Evolutionary conservation across 1,140 invertebrate species (phyloP), one percentile per base, ranked within the genome.

Genomic region (Wiebesia pumilae): DNA sequence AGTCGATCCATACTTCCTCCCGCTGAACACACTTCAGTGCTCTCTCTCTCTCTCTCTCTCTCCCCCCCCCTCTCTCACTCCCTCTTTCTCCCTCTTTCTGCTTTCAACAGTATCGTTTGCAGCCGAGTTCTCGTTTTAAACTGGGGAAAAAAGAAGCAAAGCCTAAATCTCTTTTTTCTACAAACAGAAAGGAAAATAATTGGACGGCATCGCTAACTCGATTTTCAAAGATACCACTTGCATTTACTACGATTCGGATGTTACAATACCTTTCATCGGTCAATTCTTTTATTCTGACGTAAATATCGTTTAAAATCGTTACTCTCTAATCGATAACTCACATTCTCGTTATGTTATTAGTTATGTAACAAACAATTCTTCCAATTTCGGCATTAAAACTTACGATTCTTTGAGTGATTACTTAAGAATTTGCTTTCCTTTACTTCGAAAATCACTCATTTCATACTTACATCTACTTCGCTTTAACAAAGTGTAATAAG

Each of bases 131-230:
- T 38, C 16, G 19, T 71, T 71, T 71, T 71, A 19, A 38, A 71
- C 14, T n/a, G 7, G 35, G 24, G 33, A 58, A 14, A 58, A 35
- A 33, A 81, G 58, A 21, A 81, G 4, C 54, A 54, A 81, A 69
- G 30, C 62, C 38, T 71, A 75, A 75, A 75, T 43, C 19, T 58
- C 47, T 83, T 27, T 54, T 83, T 58, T 38, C 30, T 83, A 16
- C 24, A 30, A 27, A 58, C 6, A 38, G 43, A 27, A 27, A 51
- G 54, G 67, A 35, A 83, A 71, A 83, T 83, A 83, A 83, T 83
- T 75, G 67, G 43, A 71, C 16, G 10, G 27, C 27, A 30, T 6
- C 38, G 58, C 35, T 12, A 9, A 38, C 21, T 40, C 58, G 14
- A 43, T 1, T 71, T 69, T 65, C 27, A 38, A 30, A 82, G 38